Conservation (phyloP, 2,113 vertebrate species). For the Paradoxurus hermaphroditus region DNA sequence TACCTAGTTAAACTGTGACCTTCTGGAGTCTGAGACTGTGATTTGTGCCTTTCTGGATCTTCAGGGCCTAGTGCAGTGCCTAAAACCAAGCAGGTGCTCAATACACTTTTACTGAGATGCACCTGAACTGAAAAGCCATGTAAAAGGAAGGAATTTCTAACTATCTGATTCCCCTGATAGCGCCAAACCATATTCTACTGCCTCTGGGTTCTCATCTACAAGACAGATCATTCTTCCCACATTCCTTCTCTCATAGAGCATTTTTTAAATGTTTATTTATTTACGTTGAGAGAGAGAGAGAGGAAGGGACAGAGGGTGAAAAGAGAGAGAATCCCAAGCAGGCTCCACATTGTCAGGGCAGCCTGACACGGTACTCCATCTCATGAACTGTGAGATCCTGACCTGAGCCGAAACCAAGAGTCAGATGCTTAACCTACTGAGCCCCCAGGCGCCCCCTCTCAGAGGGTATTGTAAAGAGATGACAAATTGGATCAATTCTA, state of each 20-base stretch:
- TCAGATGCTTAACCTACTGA: too few species aligned
- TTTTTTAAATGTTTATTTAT: neutral
- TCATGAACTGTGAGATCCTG: too few species aligned
- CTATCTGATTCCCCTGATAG: neutral
- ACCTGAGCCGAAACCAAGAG: too few species aligned
- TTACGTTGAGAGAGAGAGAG: too few species aligned
- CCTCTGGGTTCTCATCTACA: neutral
- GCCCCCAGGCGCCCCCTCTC: neutral
- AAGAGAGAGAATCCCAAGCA: too few species aligned
- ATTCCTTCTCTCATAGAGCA: neutral
- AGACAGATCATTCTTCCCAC: neutral
- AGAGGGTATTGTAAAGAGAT: neutral
- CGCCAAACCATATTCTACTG: neutral
- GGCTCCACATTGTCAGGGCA: too few species aligned
- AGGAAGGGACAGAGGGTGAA: too few species aligned
- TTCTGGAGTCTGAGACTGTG: neutral
- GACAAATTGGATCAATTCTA: neutral
- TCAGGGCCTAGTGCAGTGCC: neutral
- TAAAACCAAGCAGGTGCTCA: neutral
- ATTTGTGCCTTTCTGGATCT: neutral
- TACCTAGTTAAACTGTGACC: neutral
- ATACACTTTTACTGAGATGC: neutral
- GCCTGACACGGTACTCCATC: too few species aligned
- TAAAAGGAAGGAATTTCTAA: neutral
- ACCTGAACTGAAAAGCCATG: neutral